Evolutionary conservation across 2,888 invertebrate genomes (phyloP), one percentile per base, ranked within the genome.

Genomic region (Sipha maydis): DNA sequence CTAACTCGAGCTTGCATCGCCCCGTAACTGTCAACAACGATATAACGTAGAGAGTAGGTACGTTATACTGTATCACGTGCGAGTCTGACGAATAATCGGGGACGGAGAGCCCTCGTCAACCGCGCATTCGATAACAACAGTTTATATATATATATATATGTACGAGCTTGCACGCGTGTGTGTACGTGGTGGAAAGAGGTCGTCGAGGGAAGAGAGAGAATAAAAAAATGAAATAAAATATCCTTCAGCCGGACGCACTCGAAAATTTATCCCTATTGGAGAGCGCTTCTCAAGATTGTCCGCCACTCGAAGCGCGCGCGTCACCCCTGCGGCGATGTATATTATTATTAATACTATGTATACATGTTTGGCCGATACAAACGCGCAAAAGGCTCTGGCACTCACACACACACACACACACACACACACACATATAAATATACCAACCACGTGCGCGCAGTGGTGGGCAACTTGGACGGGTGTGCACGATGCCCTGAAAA

Each of bases 281-380:
- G 71, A 28, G 71, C 71, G 71, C 28, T 71, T 31, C 71, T 71
- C 31, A 71, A 28, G 71, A 71, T 14, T 71, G 71, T 71, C 71
- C 71, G 17, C 71, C 71, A 71, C 71, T 71, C 71, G 31, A 71
- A 17, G 71, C 69, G 9, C 28, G 4, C 34, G 4, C 31, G 3
- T 31, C 71, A 1, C 14, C 71, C 71, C 17, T 17, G 28, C 28
- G 3, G 17, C 17, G 61, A 61, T 61, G 21, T 61, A 61, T 61
- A 61, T 61, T 61, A 61, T 61, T 61, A 61, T 25, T 25, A 61
- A 21, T 61, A 71, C 14, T 48, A 48, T 48, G 11, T 48, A 48
- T 48, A 48, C 14, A 67, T 31, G 3, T 31, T 71, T 71, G 9
- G 71, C 4, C 28, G 31, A 71, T 71, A 9, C 69, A 11, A 69